Base-by-base conservation (phyloP, 2,797 vertebrate species). In the Sphenodon punctatus region DNA sequence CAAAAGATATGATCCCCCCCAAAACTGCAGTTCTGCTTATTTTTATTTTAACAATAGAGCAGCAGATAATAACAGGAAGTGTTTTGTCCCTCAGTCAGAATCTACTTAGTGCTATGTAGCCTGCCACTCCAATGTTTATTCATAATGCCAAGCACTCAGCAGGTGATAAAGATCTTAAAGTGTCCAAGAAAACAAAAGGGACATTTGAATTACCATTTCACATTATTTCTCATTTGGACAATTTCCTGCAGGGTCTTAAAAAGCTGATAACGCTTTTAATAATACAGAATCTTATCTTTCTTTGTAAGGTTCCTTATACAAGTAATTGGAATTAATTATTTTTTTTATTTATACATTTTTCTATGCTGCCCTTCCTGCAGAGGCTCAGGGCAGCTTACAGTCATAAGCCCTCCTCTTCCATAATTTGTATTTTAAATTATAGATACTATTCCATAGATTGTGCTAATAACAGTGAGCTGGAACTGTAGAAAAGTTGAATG, bases 181-280 rank as follows among this genome's bases (percentile, higher is more conserved):
- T 46, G 75, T 56, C 48, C 60, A 8, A 68, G 51, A 76, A 89
- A 93, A 92, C 55, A 78, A 75, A 89, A 77, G 67, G 9, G 3
- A 22, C 59, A 83, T 88, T 84, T 80, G 42, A 83, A 90, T 85
- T 87, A 72, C 66, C 53, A 82, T 87, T 88, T 89, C 76, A 64
- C 46, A 60, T 80, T n/a, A 51, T 65, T 46, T 74, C 38, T 83
- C 64, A 72, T 19, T 56, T 66, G 15, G 41, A 27, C 22, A 86
- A 69, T 80, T 80, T 85, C 90, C 76, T n/a, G 51, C 70, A 82
- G 80, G 56, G 72, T 79, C 49, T 87, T 84, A 61, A 80, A 78
- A 86, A 56, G 63, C 20, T 74, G 30, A 83, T 8, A 88, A 45
- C 11, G 59, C 19, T 85, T 90, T 84, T 25, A 82, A 72, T 75